These are phyloP conservation scores for Drosophila gunungcola DNA, from an alignment of 1,140 invertebrate genomes.

Conservation along the genomic window DNA sequence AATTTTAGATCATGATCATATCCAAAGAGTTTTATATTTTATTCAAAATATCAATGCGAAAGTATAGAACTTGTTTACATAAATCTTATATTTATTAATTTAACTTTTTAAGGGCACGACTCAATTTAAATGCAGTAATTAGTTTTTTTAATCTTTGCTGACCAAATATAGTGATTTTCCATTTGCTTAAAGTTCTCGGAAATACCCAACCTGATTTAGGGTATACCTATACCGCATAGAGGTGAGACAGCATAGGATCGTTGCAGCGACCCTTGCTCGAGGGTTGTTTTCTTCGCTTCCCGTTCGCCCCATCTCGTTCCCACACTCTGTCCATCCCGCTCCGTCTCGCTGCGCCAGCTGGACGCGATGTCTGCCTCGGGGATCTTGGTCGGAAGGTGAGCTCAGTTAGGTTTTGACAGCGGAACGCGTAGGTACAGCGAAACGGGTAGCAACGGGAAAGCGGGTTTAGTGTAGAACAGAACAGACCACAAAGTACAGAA, in stretches of 20 bases:
- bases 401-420: slow-evolving; percentile 83
- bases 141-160: neutral
- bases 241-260: slow-evolving; percentile 11
- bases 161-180: neutral
- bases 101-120: neutral
- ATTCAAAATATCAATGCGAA: no score
- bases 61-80: no score
- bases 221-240: slow-evolving; percentile 16
- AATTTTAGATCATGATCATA: no score
- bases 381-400: slow-evolving; percentile 31
- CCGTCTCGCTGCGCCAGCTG: neutral
- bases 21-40: no score
- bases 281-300: slow-evolving; percentile 55
- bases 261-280: slow-evolving; percentile 16
- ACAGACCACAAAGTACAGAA: slow-evolving; percentile 59
- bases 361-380: slow-evolving; percentile 46
- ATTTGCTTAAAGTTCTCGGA: neutral
- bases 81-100: no score
- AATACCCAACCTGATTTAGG: slow-evolving; percentile 23
- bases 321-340: neutral
- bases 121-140: neutral
- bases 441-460: slow-evolving; percentile 65
- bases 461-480: slow-evolving; percentile 36
- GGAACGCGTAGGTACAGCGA: slow-evolving; percentile 75
- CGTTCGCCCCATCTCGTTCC: neutral